phyloP scores from a whole-genome alignment of 2,888 invertebrate genomes.

The Rotaria macrura region DNA sequence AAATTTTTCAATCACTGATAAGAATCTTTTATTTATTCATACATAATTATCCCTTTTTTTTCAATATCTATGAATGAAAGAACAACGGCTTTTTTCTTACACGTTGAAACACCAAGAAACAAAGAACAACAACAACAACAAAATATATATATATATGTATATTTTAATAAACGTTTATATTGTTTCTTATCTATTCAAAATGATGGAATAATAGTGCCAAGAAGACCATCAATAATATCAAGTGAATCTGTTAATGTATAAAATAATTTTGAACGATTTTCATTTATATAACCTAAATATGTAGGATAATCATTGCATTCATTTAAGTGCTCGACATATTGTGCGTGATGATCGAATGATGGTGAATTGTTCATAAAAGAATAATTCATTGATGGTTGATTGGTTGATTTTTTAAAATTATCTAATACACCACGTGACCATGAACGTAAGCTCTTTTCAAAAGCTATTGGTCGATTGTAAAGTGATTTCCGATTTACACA shows the following conservation, averaged over 20 bases:
- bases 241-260: slow-evolving; percentile 12
- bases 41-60: neutral
- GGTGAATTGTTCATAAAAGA: neutral
- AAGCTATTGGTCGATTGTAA: slow-evolving; percentile 11
- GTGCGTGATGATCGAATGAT: neutral
- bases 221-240: slow-evolving; percentile 18
- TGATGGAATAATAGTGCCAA: neutral
- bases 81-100: neutral
- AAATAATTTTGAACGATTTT: neutral
- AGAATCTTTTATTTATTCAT: neutral
- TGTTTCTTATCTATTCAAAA: neutral
- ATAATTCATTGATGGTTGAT: neutral
- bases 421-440: neutral
- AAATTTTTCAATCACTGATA: neutral
- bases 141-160: neutral
- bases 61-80: neutral
- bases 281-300: neutral
- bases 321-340: slow-evolving; percentile 2
- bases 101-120: neutral
- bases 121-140: neutral
- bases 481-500: neutral
- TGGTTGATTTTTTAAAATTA: neutral
- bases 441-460: slow-evolving; percentile 7
- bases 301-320: neutral
- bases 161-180: no score